Percentiles rank a stretch among this genome's conserved stretches.
Conservation (phyloP, 1,140 invertebrate genomes). For the Papilio dardanus region DNA sequence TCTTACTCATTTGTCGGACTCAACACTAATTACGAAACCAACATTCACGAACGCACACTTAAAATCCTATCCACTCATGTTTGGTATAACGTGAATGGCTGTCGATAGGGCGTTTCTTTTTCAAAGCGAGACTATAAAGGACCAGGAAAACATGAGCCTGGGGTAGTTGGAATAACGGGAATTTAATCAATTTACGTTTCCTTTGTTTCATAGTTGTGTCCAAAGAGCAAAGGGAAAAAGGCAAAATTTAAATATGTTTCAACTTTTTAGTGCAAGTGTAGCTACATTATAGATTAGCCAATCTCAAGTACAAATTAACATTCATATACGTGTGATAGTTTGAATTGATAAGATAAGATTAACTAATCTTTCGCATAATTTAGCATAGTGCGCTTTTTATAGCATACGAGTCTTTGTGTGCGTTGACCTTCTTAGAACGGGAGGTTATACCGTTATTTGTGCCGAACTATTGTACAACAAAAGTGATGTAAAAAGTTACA, state of each 20-base stretch:
- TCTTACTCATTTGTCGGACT: conserved; percentile 24
- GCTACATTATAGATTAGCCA: background rate
- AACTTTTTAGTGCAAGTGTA: background rate
- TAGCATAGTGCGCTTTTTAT: background rate
- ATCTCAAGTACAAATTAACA: background rate
- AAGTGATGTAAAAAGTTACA: background rate
- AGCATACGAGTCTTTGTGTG: background rate
- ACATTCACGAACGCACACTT: conserved; percentile 5
- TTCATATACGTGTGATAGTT: background rate
- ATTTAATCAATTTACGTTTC: background rate
- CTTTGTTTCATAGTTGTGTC: background rate
- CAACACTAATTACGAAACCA: conserved; percentile 18
- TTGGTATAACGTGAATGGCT: background rate
- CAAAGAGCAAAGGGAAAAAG: background rate
- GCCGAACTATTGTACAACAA: conserved; percentile 12
- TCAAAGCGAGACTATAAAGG: background rate
- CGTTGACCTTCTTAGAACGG: background rate
- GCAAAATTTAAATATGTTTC: background rate
- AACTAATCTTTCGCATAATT: conserved; percentile 2
- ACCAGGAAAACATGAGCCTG: background rate
- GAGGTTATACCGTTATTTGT: conserved; percentile 4
- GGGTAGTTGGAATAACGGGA: background rate
- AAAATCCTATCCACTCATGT: background rate
- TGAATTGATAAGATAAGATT: conserved; percentile 13
- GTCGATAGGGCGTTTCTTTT: background rate